Percentiles rank a stretch among this genome's conserved stretches.
These are phyloP conservation scores for Hoplodrina ambigua DNA, from an alignment of 2,888 invertebrate genomes.

Conservation along the genomic window DNA sequence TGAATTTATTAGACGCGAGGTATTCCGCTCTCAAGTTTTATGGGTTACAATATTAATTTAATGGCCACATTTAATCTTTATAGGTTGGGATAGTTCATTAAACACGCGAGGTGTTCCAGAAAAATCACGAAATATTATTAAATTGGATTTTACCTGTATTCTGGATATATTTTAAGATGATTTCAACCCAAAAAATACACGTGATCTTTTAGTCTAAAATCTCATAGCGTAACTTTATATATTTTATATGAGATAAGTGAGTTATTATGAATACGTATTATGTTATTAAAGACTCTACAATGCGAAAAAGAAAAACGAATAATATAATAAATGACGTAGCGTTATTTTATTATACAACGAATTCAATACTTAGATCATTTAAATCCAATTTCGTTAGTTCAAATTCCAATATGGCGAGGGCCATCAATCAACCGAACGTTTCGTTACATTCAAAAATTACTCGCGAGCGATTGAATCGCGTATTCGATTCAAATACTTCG, in stretches of 20 bases:
- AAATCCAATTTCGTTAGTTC: slow-evolving; percentile 36
- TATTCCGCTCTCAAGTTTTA: slow-evolving; percentile 1
- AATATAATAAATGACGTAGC: not conserved
- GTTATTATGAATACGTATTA: slow-evolving; percentile 2
- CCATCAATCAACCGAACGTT: slow-evolving; percentile 68
- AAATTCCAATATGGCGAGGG: slow-evolving; percentile 59
- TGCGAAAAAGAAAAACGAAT: slow-evolving; percentile 22
- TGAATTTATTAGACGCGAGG: slow-evolving; percentile 24
- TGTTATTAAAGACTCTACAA: not conserved
- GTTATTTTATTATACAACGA: not conserved
- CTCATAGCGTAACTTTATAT: not conserved
- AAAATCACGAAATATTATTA: too few species aligned
- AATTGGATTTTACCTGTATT: too few species aligned
- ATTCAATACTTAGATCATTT: slow-evolving; percentile 29
- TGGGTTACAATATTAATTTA: slow-evolving; percentile 8
- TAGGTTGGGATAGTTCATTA: too few species aligned
- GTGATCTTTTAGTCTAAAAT: too few species aligned
- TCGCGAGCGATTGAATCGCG: slow-evolving; percentile 57
- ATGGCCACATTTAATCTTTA: slow-evolving; percentile 6
- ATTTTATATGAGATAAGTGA: not conserved
- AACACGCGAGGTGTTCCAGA: too few species aligned
- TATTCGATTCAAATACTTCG: slow-evolving; percentile 60
- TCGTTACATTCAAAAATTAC: slow-evolving; percentile 67
- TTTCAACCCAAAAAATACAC: too few species aligned
- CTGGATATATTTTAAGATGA: too few species aligned